A percentile compares a stretch with the other conserved stretches of the same genome.
Evolutionary conservation across 30 jellyfish, hydroid and myxozoan species (phyloP).

Genomic region (Nemopilema nomurai): DNA sequence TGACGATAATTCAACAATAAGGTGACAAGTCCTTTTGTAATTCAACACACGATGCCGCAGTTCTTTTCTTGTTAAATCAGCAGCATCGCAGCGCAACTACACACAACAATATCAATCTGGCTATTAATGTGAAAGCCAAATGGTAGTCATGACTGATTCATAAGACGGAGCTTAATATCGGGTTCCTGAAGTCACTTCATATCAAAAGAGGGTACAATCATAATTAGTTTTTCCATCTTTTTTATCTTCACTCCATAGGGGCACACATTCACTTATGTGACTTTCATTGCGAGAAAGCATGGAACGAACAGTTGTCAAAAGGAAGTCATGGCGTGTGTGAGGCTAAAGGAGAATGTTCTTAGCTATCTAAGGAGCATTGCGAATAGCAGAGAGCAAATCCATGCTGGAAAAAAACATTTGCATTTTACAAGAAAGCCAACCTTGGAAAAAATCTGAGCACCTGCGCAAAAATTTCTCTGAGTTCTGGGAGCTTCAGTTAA

Average conservation of each 20-base stretch:
- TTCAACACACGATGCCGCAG: neutral
- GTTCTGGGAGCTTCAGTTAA: neutral
- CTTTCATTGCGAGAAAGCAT: conserved; percentile 56
- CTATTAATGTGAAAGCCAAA: neutral
- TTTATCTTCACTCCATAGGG: conserved; percentile 1
- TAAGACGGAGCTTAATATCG: too few relatives aligned
- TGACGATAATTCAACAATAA: neutral
- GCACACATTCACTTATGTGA: conserved; percentile 45
- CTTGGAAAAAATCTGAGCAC: conserved; percentile 28
- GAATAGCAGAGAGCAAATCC: conserved; percentile 14
- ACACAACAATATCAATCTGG: conserved; percentile 3
- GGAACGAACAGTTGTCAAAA: conserved; percentile 55
- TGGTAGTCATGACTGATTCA: too few relatives aligned
- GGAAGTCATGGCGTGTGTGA: conserved; percentile 10
- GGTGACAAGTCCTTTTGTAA: neutral
- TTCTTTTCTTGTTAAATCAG: neutral
- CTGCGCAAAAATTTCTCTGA: neutral
- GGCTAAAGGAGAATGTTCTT: conserved; percentile 27
- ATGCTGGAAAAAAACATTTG: neutral
- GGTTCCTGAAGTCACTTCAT: neutral
- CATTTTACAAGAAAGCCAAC: conserved; percentile 18
- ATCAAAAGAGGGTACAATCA: neutral
- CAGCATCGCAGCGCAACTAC: conserved; percentile 18
- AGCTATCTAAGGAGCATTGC: conserved; percentile 18
- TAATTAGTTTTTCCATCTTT: neutral